phyloP scores from a whole-genome alignment of 2,797 vertebrate genomes.

The Acrossocheilus wenchowensis region DNA sequence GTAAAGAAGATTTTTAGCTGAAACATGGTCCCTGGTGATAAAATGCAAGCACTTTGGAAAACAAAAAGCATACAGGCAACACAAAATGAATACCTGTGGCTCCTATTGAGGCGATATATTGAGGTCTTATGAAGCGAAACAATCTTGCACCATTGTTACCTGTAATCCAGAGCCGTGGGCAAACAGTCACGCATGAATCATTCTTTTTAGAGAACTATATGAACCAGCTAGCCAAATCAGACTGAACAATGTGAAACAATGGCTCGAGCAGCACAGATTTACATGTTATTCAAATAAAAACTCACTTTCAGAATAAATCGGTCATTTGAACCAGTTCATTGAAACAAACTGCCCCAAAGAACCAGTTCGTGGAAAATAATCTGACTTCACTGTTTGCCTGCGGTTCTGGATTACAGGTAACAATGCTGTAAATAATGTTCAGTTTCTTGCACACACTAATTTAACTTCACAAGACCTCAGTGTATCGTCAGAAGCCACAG shows the following conservation, averaged over 20 bases:
- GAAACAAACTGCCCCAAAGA: too few species aligned
- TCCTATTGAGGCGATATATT: too few species aligned
- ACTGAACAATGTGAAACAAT: too few species aligned
- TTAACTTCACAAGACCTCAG: background rate
- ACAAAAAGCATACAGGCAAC: too few species aligned
- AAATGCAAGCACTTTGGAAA: too few species aligned
- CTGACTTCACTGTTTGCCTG: background rate
- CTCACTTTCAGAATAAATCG: background rate
- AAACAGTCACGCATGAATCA: background rate
- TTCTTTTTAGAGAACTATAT: too few species aligned
- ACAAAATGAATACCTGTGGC: too few species aligned
- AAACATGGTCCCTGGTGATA: background rate
- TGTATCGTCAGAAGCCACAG: background rate
- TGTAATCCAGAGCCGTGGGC: background rate
- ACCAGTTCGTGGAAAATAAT: too few species aligned
- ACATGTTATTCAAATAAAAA: background rate
- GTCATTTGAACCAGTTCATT: background rate
- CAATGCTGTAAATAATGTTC: background rate
- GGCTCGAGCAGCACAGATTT: too few species aligned
- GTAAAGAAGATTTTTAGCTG: background rate
- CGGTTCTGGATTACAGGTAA: background rate
- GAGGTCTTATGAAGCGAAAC: too few species aligned
- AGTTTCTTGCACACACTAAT: background rate
- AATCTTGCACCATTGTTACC: background rate
- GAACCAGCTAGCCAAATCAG: too few species aligned